Conservation (phyloP, 1,140 invertebrate genomes). For the Drosophila miranda region DNA sequence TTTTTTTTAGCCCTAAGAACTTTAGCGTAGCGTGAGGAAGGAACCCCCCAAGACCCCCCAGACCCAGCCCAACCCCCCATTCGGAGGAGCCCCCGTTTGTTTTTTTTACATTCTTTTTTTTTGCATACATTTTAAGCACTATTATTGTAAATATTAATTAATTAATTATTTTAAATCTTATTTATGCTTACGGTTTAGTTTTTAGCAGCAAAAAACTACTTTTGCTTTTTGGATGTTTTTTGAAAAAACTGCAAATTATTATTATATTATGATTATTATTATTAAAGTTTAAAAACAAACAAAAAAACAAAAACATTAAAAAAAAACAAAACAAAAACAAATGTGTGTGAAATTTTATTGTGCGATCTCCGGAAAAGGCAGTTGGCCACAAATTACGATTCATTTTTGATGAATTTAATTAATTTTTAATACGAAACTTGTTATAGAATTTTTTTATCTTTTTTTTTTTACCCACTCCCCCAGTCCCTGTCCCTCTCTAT, state of each 20-base stretch:
- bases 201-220: constrained; percentile 63
- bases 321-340: constrained; percentile 35
- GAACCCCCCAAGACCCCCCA: background rate
- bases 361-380: constrained; percentile 61
- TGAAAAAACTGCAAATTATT: constrained; percentile 77
- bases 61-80: constrained; percentile 8
- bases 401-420: constrained; percentile 74
- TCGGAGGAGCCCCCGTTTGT: constrained; percentile 44
- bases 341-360: constrained; percentile 61
- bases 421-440: constrained; percentile 44
- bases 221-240: constrained; percentile 72
- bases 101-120: constrained; percentile 18
- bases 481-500: background rate
- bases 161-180: constrained; percentile 38
- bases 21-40: constrained; percentile 24
- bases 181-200: constrained; percentile 47
- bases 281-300: constrained; percentile 31
- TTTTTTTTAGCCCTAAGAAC: constrained; percentile 42
- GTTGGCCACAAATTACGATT: constrained; percentile 57
- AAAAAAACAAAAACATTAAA: constrained; percentile 19
- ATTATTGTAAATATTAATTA: constrained; percentile 68
- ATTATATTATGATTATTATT: constrained; percentile 35
- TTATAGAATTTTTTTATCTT: constrained; percentile 30
- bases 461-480: constrained; percentile 11
- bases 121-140: constrained; percentile 61